Conservation (phyloP, 2,888 invertebrate species). For the Rhyacophila evoluta region DNA sequence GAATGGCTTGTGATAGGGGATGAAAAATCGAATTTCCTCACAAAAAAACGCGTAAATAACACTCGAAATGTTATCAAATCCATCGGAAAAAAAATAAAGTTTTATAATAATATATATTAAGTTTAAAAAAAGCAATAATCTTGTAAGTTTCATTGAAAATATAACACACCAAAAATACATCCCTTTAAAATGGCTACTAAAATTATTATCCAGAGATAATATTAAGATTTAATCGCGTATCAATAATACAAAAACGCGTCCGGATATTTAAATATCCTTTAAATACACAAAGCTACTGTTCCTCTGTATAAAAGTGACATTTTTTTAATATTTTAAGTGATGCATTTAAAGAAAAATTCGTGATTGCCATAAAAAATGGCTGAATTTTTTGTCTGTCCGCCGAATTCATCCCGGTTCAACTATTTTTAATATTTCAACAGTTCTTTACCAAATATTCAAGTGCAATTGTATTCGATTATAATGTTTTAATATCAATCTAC, state of each 20-base stretch:
- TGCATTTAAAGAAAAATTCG: not conserved
- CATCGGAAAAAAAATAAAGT: not conserved
- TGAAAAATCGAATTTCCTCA: not conserved
- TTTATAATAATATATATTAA: not conserved
- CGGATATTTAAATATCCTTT: too few species aligned
- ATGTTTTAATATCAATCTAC: not conserved
- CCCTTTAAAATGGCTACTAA: not conserved
- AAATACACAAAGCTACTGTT: too few species aligned
- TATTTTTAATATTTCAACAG: not conserved
- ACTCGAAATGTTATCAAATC: not conserved
- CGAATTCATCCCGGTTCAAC: not conserved
- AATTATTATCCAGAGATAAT: not conserved
- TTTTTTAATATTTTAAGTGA: not conserved
- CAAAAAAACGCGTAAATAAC: not conserved
- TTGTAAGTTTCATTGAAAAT: not conserved
- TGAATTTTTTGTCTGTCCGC: not conserved
- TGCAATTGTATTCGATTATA: not conserved
- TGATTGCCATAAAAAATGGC: not conserved
- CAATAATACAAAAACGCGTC: too few species aligned
- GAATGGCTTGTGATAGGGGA: not conserved
- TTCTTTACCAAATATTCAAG: not conserved
- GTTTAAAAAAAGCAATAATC: not conserved
- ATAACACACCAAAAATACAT: conserved; percentile 6
- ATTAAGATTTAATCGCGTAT: not conserved
- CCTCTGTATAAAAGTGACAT: not conserved